Evolutionary conservation across 2,797 vertebrate species (phyloP).

Genomic region (Threskiornis aethiopicus): DNA sequence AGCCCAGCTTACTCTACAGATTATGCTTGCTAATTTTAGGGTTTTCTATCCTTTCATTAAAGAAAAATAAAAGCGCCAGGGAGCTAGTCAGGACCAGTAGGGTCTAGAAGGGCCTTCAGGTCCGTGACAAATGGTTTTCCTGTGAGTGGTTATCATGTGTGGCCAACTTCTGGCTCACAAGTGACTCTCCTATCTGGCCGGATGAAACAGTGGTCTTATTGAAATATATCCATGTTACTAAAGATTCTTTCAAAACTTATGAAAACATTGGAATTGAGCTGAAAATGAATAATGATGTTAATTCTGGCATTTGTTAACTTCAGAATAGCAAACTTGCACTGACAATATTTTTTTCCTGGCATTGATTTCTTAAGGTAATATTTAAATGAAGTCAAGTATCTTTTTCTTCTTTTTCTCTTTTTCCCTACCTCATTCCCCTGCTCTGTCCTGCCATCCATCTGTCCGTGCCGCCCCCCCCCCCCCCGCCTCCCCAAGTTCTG

Average conservation of each 20-base stretch:
- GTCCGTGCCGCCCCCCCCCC: no score
- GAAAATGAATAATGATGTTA: neutral
- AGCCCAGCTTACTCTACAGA: neutral
- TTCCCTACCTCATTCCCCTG: neutral
- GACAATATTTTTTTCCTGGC: neutral
- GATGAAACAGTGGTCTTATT: neutral
- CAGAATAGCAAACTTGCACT: neutral
- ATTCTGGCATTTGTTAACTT: neutral
- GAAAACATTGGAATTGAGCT: neutral
- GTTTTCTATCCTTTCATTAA: neutral
- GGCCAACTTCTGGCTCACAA: neutral
- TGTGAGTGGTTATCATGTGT: neutral
- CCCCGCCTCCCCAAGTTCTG: no score
- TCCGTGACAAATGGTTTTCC: neutral
- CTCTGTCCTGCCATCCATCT: no score
- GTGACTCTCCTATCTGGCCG: no score
- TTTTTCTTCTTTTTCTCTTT: neutral
- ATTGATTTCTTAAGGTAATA: neutral
- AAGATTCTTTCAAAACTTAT: neutral
- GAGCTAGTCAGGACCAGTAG: neutral
- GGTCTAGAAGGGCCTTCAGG: neutral
- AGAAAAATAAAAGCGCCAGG: neutral
- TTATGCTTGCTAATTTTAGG: neutral
- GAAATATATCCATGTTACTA: neutral
- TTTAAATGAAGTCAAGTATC: neutral